A percentile compares a stretch with the other conserved stretches of the same genome.
These are phyloP conservation scores for Odontocerum albicorne DNA, from an alignment of 2,888 invertebrate species.

Conservation along the genomic window DNA sequence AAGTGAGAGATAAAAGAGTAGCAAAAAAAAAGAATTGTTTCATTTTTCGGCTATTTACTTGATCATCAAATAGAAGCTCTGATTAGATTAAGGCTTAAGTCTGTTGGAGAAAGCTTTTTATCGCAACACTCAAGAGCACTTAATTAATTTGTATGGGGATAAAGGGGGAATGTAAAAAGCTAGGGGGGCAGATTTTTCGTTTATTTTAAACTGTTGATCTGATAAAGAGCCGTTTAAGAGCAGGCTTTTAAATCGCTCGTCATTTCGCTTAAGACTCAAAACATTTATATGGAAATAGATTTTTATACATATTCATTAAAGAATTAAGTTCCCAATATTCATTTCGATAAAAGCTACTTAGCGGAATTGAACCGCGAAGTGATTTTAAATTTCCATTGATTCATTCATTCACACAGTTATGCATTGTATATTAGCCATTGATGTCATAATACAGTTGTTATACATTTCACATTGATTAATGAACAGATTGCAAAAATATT, in stretches of 20 bases:
- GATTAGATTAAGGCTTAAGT: conserved; percentile 34
- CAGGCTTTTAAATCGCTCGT: conserved; percentile 3
- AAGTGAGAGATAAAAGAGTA: neutral
- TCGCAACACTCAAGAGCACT: conserved; percentile 33
- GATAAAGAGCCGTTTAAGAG: conserved; percentile 8
- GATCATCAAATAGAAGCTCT: conserved; percentile 34
- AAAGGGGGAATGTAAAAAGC: conserved; percentile 11
- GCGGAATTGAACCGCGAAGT: too few species aligned
- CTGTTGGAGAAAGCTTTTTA: conserved; percentile 30
- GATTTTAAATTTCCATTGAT: too few species aligned
- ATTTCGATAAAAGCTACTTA: too few species aligned
- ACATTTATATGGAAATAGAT: conserved; percentile 6
- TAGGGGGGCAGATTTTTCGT: conserved; percentile 10
- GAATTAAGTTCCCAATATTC: too few species aligned
- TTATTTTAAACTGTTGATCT: conserved; percentile 31
- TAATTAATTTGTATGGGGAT: conserved; percentile 35
- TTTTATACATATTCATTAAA: neutral
- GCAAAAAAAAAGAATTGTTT: conserved; percentile 28
- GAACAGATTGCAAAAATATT: neutral
- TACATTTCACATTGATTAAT: neutral
- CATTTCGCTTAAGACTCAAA: conserved; percentile 4
- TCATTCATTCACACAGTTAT: too few species aligned
- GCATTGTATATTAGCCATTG: too few species aligned
- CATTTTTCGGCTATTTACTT: conserved; percentile 33
- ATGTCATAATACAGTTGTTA: too few species aligned